Base-by-base conservation (phyloP, 2,797 vertebrate species). In the Dendrocincla fuliginosa region DNA sequence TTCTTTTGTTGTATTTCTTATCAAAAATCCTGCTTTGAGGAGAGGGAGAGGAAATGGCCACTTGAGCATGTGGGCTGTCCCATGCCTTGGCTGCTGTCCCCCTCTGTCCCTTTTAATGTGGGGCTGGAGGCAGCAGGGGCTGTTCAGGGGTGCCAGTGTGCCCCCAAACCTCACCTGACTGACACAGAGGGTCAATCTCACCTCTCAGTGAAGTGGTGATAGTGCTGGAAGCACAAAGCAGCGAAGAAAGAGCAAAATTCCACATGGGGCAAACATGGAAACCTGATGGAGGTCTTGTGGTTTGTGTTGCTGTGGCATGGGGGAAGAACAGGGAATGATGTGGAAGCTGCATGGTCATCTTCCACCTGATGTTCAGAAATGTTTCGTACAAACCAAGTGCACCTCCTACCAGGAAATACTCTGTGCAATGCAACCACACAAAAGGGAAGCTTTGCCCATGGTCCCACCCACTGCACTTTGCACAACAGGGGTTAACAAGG, bases 71-170 rank as follows among this genome's bases (percentile, higher is more conserved):
- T 5, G 46, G 37, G 41, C 53, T 53, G 14, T 30, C 27, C 67
- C 5, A 1, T 3, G 32, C 53, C 74, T 60, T 23, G 8, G 1
- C 39, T 11, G 30, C 32, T 55, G 53, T 55, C 53, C 32, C 25
- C n/a, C n/a, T 37, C 67, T 10, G 22, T 6, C 23, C 42, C n/a
- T 60, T 32, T 0, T 3, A 23, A 4, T 10, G 1, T 0, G 13
- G 57, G 47, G 24, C 39, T 44, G 52, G 53, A 35, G 57, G 64
- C 28, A 63, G 64, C 49, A 5, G 39, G 50, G 74, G 37, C 75
- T 30, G 88, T 22, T 28, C 8, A 6, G 35, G 55, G 68, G 61
- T 37, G 61, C 17, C 53, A 39, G 35, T 6, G 1, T 3, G 6
- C 44, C 49, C 49, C 56, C 2, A 18, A 16, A 13, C 79, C 61